A percentile compares a stretch with the other conserved stretches of the same genome.
Conservation (phyloP, 2,797 vertebrate genomes). For the Chaunax sp. region DNA sequence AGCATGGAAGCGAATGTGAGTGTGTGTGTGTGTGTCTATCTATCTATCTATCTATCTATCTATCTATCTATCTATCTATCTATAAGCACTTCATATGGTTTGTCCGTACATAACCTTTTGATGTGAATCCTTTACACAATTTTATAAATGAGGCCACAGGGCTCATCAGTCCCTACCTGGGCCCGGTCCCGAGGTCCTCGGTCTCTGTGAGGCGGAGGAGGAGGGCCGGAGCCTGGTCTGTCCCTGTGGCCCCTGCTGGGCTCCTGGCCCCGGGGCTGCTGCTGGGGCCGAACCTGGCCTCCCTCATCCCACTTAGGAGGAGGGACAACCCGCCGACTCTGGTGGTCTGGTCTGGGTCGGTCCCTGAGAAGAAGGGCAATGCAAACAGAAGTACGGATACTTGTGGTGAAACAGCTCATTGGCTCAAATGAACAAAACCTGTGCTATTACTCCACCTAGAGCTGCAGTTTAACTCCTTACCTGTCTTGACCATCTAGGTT, state of each 20-base stretch:
- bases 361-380: conserved; percentile 59
- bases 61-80: too few relatives aligned
- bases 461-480: conserved; percentile 3
- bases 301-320: conserved; percentile 71
- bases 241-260: conserved; percentile 75
- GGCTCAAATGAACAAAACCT: neutral
- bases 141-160: too few relatives aligned
- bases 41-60: too few relatives aligned
- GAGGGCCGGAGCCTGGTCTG: conserved; percentile 68
- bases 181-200: conserved; percentile 65
- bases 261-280: conserved; percentile 88
- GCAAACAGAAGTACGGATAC: neutral
- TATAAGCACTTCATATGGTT: too few relatives aligned
- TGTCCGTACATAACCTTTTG: too few relatives aligned
- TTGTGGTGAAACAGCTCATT: neutral
- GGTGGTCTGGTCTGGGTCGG: conserved; percentile 63
- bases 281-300: conserved; percentile 68
- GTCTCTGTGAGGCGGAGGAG: conserved; percentile 77
- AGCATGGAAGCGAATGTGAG: too few relatives aligned
- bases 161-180: conserved; percentile 50
- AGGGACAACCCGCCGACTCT: conserved; percentile 43
- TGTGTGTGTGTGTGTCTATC: too few relatives aligned
- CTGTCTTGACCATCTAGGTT: conserved; percentile 73
- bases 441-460: neutral
- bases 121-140: too few relatives aligned